Evolutionary conservation across 1,140 invertebrate genomes (phyloP).

Genomic region (Bathynomus jamesi): DNA sequence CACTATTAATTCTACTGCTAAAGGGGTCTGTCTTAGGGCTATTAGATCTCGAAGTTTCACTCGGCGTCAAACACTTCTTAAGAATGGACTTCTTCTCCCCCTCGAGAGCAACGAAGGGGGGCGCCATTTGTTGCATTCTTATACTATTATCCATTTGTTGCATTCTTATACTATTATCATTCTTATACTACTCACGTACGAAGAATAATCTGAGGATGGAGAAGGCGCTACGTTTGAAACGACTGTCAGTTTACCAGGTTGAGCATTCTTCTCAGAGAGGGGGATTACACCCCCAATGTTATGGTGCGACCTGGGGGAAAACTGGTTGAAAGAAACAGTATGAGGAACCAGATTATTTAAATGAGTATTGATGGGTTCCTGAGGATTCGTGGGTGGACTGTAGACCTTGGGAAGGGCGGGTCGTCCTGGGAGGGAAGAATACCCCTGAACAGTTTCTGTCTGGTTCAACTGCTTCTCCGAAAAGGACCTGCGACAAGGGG

Average conservation of each 20-base stretch:
- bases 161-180: no score
- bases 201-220: slow-evolving; percentile 30
- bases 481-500: not conserved
- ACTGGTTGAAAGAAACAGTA: not conserved
- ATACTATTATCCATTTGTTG: no score
- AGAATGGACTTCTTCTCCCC: no score
- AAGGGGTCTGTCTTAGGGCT: no score
- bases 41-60: no score
- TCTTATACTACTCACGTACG: slow-evolving; percentile 29
- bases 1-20: no score
- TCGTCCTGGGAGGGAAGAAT: not conserved
- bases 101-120: no score
- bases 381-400: no score
- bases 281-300: not conserved
- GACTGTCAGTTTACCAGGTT: not conserved
- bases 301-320: not conserved
- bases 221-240: slow-evolving; percentile 7
- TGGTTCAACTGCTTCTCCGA: not conserved
- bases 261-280: no score
- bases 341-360: not conserved
- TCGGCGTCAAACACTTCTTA: no score
- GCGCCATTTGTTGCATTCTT: no score
- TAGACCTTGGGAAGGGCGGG: not conserved
- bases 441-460: no score
- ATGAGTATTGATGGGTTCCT: not conserved